Evolutionary conservation across 92 coral and sea anemone genomes (phyloP).

Genomic region (Porites lobata): DNA sequence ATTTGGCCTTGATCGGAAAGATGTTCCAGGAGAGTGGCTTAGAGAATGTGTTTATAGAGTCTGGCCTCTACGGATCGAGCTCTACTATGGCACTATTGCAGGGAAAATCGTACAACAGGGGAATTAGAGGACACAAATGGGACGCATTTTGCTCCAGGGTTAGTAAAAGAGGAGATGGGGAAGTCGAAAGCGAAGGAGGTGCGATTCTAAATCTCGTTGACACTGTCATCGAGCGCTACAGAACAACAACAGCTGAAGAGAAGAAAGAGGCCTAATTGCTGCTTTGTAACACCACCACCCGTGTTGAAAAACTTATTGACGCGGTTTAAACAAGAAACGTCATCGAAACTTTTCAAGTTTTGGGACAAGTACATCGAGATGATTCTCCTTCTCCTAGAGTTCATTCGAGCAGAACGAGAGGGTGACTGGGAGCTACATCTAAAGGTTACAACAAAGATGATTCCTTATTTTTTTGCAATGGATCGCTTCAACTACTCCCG

Average conservation of each 20-base stretch:
- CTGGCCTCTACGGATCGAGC: neutral
- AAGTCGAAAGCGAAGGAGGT: neutral
- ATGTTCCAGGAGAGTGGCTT: neutral
- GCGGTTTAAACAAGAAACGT: slow-evolving; percentile 32
- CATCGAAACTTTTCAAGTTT: slow-evolving; percentile 57
- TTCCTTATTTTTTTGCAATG: slow-evolving; percentile 62
- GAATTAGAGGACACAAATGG: neutral
- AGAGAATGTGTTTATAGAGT: neutral
- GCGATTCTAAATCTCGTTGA: neutral
- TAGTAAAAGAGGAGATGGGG: neutral
- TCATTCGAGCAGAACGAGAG: slow-evolving; percentile 62
- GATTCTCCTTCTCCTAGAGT: slow-evolving; percentile 53
- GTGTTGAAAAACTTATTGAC: neutral
- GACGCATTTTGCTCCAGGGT: neutral
- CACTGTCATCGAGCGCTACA: neutral
- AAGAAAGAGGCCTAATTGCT: neutral
- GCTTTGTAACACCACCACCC: slow-evolving; percentile 33
- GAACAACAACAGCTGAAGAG: neutral
- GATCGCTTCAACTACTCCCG: slow-evolving; percentile 69
- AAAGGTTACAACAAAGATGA: slow-evolving; percentile 43
- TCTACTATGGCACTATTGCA: too few species aligned
- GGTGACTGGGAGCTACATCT: slow-evolving; percentile 69
- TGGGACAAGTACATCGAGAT: slow-evolving; percentile 60
- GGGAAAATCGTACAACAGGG: neutral
- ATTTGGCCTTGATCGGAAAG: neutral